phyloP scores from a whole-genome alignment of 2,888 invertebrate species.

The Rhopalosiphum nymphaeae region DNA sequence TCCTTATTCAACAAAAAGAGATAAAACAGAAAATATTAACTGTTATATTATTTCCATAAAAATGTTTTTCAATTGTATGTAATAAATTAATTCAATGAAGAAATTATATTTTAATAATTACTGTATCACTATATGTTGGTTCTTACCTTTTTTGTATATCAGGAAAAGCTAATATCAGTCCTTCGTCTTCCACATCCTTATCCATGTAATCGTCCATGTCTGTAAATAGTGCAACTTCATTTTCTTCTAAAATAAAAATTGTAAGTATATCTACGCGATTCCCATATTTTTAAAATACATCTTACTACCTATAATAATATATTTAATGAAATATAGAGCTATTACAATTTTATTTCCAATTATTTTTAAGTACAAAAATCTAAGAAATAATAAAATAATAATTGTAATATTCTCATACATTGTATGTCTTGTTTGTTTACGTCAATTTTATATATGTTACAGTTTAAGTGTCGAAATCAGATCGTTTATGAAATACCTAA shows the following conservation, averaged over 20 bases:
- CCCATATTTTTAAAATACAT: too few species aligned
- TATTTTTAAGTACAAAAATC: not conserved
- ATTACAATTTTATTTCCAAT: not conserved
- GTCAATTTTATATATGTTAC: too few species aligned
- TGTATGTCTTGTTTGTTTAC: not conserved
- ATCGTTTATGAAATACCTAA: too few species aligned
- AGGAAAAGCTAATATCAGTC: not conserved
- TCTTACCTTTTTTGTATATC: conserved; percentile 34
- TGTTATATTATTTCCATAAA: not conserved
- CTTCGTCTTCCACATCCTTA: not conserved
- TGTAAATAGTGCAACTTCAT: not conserved
- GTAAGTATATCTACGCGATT: not conserved
- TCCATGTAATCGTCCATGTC: conserved; percentile 9
- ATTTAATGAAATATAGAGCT: not conserved
- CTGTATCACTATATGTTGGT: not conserved
- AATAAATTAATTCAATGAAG: not conserved
- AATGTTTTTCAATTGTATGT: not conserved
- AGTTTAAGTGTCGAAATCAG: too few species aligned
- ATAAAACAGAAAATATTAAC: not conserved
- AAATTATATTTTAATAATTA: not conserved
- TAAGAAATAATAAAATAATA: not conserved
- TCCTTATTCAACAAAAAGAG: not conserved
- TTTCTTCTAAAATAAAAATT: conserved; percentile 9
- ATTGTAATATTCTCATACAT: not conserved
- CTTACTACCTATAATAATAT: too few species aligned